Evolutionary conservation across 2,888 invertebrate species (phyloP), one percentile per base, ranked within the genome.

Genomic region (Yponomeuta plumbellus): DNA sequence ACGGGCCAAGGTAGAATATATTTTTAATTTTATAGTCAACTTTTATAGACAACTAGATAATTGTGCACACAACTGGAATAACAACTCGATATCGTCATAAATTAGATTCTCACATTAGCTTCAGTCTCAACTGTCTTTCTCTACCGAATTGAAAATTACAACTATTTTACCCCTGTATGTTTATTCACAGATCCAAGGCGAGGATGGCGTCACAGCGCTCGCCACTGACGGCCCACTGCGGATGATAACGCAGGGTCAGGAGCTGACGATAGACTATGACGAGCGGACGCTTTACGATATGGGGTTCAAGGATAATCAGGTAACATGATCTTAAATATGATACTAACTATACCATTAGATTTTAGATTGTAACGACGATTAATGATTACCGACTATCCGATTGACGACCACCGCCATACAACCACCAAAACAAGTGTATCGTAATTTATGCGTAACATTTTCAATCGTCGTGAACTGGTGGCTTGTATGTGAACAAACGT

Each of bases 231-330:
- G 97, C 0, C 97, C 97, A 0, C 93, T 98, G 66, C 92, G 98
- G 61, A 97, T 98, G 93, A 98, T 98, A 71, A 98, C 97, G 0
- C 96, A 96, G 79, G 98, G 98, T 0, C 98, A 98, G 82, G 98
- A 98, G 80, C 88, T 98, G 10, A 97, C 97, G 0, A 95, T 96
- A 4, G 98, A 98, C 75, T 96, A 96, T 74, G 98, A 98, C 80
- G 98, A 98, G 79, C 95, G 98, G 73, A 96, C 96, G 1, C 87
- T 98, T 2, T 95, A 94, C 57, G 98, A 98, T 81, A 96, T 97
- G 92, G 97, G 97, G 23, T 97, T 98, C 80, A 98, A 98, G 81
- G 98, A 98, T 81, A 95, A 96, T 80, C 98, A 97, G 93, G 95
- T 95, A 74, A 34, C 34, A 34, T 34, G 34, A 5, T 34, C 5